Base-by-base conservation (phyloP, 2,888 invertebrate species). In the Cylloceria caligata region DNA sequence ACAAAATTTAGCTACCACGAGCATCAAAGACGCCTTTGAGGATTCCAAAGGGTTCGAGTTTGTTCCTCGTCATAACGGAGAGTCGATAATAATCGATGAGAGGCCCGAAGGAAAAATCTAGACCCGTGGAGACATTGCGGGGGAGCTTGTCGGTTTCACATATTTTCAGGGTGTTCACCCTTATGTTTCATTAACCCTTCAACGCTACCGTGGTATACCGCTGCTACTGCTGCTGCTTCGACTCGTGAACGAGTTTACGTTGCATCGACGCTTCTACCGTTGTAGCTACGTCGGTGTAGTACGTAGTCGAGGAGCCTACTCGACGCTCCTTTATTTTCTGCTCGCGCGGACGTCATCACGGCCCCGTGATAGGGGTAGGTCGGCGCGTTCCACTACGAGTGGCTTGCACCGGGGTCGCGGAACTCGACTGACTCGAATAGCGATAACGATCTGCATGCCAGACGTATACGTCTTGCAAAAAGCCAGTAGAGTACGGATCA, bases 161-260 rank as follows among this genome's bases (percentile, higher is more conserved):
- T 82, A 81, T 73, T 85, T 83, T 83, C 81, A 88, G 87, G 87
- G 87, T 87, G 84, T 89, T 90, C 88, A 89, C 89, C 88, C 87
- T 88, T 87, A 86, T 87, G 85, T 87, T 88, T 89, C 88, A 89
- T 89, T 89, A 86, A 85, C 85, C 86, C 75, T 83, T 77, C 81
- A 75, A n/a, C 42, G 42, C 27, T 34, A 24, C 30, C 60, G 72
- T 72, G 27, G 62, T 49, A 36, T 24, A 21, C 21, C 6, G 57
- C 24, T 27, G 19, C 52, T 6, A 71, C 72, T 36, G 36, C n/a
- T n/a, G n/a, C n/a, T n/a, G n/a, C n/a, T n/a, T n/a, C n/a, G n/a
- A 39, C n/a, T 49, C 71, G 76, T 69, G 75, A 77, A 81, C 77
- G 78, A 72, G 80, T 84, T 80, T 76, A 84, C 81, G 79, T 84